These are phyloP conservation scores for Scolopax mira DNA, from an alignment of 2,113 vertebrate genomes.

Conservation along the genomic window DNA sequence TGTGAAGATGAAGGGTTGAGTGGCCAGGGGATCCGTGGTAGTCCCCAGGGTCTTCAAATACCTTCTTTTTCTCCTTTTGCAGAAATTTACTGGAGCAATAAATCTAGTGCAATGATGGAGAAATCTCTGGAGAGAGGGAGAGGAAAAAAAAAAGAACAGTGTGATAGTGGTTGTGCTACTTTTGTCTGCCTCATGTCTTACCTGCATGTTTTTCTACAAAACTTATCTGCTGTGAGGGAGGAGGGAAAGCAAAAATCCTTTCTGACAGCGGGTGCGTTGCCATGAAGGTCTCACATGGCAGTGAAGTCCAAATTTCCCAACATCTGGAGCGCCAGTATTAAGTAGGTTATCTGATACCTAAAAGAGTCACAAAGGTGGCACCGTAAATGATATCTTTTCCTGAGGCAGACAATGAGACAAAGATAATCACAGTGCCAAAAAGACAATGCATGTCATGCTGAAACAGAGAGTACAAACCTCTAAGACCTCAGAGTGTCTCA, in stretches of 20 bases:
- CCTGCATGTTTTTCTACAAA: not conserved
- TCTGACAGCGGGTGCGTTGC: not conserved
- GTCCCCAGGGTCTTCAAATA: not conserved
- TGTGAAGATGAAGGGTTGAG: conserved; percentile 21
- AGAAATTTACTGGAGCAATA: conserved; percentile 73
- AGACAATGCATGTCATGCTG: conserved; percentile 54
- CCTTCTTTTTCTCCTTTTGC: conserved; percentile 34
- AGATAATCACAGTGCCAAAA: conserved; percentile 49
- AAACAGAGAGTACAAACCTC: conserved; percentile 59
- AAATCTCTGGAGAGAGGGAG: conserved; percentile 58
- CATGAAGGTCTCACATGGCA: not conserved
- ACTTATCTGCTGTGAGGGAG: not conserved
- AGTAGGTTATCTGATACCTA: conserved; percentile 57
- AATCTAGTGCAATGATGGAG: conserved; percentile 64
- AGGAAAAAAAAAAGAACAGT: not conserved
- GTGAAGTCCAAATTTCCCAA: conserved; percentile 38
- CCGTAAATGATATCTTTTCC: conserved; percentile 53
- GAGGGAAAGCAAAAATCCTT: not conserved
- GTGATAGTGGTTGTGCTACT: not conserved
- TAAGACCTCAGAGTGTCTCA: conserved; percentile 30
- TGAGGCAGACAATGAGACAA: conserved; percentile 43
- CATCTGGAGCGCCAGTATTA: conserved; percentile 6
- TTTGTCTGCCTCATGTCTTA: conserved; percentile 8
- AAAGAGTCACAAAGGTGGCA: conserved; percentile 51
- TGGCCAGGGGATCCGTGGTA: conserved; percentile 46